Evolutionary conservation across 2,888 invertebrate genomes (phyloP), one percentile per base, ranked within the genome.

Genomic region (Protophormia terraenovae): DNA sequence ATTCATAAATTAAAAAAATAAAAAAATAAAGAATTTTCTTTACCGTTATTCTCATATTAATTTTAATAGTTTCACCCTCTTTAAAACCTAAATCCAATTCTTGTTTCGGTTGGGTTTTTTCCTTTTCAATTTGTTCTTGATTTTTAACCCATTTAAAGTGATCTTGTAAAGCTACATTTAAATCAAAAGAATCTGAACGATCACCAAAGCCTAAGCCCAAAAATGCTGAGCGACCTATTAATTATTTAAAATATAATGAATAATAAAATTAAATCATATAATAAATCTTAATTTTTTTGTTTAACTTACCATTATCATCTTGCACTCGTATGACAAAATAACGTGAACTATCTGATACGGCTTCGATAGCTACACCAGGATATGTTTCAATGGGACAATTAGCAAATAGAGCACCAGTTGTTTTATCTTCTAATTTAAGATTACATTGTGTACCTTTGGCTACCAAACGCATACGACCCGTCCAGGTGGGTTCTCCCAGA

Each of bases 61-160:
- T 98, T 94, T 98, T 99, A 88, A 99, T 99, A 1, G 99, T 99
- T 94, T 99, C 98, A 22, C 99, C 99, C 91, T 99, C 99, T 91
- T 99, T 99, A 92, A 99, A 99, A 66, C 98, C 97, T 75, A 99
- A 94, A 94, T 99, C 99, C 53, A 99, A 93, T 89, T 97, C 96
- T 88, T 95, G 96, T 83, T 95, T 95, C 10, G 96, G 96, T 78
- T 95, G 95, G 89, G 95, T 95, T 89, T 96, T 96, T 91, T 97
- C 97, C 90, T 97, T 96, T 89, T 95, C 96, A 86, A 96, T 95
- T 92, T 96, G 95, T 91, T 96, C 96, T 87, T 95, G 95, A 92
- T 96, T 97, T 91, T 96, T 97, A 60, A 97, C 93, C 96, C 96
- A 97, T 93, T 99, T 99, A 91, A 99, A 99, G 92, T 99, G 98